A percentile compares a stretch with the other conserved stretches of the same genome.
phyloP scores from a whole-genome alignment of 2,113 vertebrate species.

The Oncorhynchus keta region DNA sequence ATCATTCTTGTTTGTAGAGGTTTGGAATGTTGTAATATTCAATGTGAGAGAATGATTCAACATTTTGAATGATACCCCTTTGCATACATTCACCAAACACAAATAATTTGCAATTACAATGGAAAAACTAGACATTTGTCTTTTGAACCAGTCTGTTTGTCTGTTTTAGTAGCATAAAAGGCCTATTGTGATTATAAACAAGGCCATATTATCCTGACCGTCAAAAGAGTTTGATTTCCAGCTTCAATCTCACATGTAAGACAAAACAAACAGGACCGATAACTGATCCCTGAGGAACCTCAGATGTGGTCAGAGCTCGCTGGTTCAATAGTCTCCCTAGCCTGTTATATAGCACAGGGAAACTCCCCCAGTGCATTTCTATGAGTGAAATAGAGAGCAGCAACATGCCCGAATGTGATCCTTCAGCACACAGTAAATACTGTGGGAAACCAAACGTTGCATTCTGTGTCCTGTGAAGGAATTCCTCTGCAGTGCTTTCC shows the following conservation, averaged over 20 bases:
- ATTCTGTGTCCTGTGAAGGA: background rate
- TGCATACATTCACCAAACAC: background rate
- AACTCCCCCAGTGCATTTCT: slow-evolving; percentile 33
- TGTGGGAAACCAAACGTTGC: slow-evolving; percentile 27
- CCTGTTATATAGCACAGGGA: slow-evolving; percentile 41
- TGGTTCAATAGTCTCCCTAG: slow-evolving; percentile 10
- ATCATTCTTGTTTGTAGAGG: too few species aligned
- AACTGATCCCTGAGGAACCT: slow-evolving; percentile 41
- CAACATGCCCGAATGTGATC: slow-evolving; percentile 2
- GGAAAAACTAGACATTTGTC: background rate
- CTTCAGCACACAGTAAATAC: slow-evolving; percentile 6
- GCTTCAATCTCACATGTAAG: slow-evolving; percentile 25
- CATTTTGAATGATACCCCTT: background rate
- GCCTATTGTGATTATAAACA: slow-evolving; percentile 19
- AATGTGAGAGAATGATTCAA: background rate
- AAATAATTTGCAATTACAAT: background rate
- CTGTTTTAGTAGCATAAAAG: background rate
- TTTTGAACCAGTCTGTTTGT: background rate
- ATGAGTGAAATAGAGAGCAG: slow-evolving; percentile 6
- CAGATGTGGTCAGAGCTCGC: slow-evolving; percentile 31
- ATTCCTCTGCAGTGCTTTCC: background rate
- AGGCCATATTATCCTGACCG: slow-evolving; percentile 24
- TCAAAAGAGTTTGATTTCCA: slow-evolving; percentile 26
- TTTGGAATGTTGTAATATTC: too few species aligned
- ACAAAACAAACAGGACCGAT: slow-evolving; percentile 33